Percentiles rank a stretch among this genome's conserved stretches.
Evolutionary conservation across 2,113 vertebrate genomes (phyloP).

Genomic region (Panthera tigris): DNA sequence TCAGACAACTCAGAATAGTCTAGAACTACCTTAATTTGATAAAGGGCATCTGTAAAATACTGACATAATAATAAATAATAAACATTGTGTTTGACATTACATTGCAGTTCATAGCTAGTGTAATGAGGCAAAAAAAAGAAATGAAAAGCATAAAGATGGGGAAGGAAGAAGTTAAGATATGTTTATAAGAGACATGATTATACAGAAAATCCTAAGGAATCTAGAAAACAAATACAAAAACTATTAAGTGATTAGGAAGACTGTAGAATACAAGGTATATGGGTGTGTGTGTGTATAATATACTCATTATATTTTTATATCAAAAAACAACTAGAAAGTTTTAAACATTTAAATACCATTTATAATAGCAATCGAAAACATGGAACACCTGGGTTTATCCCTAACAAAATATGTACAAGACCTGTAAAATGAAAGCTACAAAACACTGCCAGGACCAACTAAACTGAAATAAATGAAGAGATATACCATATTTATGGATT

Average conservation of each 20-base stretch:
- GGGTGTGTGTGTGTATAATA: no score
- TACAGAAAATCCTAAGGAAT: not conserved
- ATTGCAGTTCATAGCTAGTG: not conserved
- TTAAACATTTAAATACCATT: not conserved
- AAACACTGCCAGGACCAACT: not conserved
- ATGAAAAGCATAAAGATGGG: no score
- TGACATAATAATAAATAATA: not conserved
- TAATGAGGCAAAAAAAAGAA: no score
- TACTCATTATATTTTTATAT: not conserved
- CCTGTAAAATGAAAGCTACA: not conserved
- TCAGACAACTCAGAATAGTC: not conserved
- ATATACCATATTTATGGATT: not conserved
- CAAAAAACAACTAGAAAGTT: not conserved
- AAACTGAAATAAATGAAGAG: not conserved
- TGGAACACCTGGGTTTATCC: not conserved
- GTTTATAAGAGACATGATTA: not conserved
- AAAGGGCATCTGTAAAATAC: not conserved
- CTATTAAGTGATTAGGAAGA: not conserved
- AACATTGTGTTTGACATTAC: not conserved
- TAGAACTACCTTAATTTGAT: not conserved
- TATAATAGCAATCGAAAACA: not conserved
- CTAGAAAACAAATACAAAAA: not conserved
- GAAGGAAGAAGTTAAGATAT: not conserved
- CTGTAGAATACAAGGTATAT: not conserved
- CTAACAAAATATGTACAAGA: not conserved